These are phyloP conservation scores for Anguilla marmorata DNA, from an alignment of 2,797 vertebrate genomes.

Conservation along the genomic window DNA sequence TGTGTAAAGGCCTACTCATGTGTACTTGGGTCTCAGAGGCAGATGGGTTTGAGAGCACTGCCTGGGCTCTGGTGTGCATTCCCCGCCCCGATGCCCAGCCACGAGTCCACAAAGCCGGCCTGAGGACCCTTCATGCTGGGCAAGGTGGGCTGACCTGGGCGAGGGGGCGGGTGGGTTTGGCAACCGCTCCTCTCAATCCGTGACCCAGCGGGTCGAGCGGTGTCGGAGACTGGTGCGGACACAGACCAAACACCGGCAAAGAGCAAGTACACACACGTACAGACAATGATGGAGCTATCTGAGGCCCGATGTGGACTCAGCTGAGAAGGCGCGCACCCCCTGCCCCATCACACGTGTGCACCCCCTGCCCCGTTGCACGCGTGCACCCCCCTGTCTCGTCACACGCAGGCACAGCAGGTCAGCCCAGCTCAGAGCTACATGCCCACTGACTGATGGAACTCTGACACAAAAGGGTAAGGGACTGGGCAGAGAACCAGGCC, in stretches of 20 bases:
- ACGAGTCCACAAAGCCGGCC: neutral
- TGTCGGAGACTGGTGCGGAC: neutral
- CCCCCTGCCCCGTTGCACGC: too few species aligned
- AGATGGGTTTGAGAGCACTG: neutral
- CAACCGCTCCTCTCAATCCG: neutral
- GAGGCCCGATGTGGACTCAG: neutral
- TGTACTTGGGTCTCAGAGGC: neutral
- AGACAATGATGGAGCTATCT: neutral
- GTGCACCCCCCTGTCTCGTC: neutral
- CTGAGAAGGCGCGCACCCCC: neutral
- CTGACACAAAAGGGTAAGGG: neutral
- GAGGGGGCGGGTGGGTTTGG: neutral
- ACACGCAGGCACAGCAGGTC: neutral
- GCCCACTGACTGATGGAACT: neutral
- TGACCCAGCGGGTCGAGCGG: neutral
- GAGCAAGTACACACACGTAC: neutral
- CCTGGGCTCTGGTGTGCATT: neutral
- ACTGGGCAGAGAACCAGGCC: neutral
- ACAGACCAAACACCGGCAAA: neutral
- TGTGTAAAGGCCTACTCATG: slow-evolving; percentile 5
- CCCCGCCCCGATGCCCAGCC: neutral
- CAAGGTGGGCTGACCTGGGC: neutral
- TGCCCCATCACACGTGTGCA: neutral
- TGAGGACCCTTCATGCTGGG: neutral
- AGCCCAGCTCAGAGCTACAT: neutral